These are phyloP conservation scores for Netelia melanura DNA, from an alignment of 2,888 invertebrate species.

Conservation along the genomic window DNA sequence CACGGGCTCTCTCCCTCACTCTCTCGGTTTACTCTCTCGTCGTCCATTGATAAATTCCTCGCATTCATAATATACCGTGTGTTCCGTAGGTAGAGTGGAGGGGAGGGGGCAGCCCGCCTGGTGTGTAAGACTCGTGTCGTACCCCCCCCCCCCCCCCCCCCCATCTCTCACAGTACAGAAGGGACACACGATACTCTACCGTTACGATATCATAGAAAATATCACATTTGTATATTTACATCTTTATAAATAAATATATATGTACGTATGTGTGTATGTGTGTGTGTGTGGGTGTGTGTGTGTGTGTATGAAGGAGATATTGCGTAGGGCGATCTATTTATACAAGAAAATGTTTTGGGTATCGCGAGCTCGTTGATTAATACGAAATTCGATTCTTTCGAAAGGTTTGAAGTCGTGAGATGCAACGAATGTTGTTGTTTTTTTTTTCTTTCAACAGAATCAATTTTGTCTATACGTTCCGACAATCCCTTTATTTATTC, in stretches of 20 bases:
- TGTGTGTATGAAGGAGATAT: background rate
- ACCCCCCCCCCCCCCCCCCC: background rate
- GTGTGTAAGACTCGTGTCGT: constrained; percentile 62
- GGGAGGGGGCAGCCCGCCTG: constrained; percentile 56
- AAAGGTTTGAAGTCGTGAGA: background rate
- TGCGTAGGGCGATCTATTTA: constrained; percentile 24
- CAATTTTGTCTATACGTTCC: background rate
- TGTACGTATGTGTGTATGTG: background rate
- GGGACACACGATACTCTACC: constrained; percentile 80
- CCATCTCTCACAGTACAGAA: constrained; percentile 41
- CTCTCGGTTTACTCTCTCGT: constrained; percentile 57
- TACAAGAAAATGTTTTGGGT: constrained; percentile 30
- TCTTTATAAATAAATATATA: constrained; percentile 3
- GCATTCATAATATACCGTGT: constrained; percentile 80
- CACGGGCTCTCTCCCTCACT: constrained; percentile 74
- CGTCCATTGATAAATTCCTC: constrained; percentile 84
- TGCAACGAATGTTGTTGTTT: background rate
- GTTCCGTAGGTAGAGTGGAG: constrained; percentile 7
- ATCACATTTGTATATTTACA: constrained; percentile 33
- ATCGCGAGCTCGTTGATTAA: constrained; percentile 1
- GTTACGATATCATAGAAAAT: constrained; percentile 71
- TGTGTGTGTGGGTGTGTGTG: background rate
- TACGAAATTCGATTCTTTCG: constrained; percentile 42
- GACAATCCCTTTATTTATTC: background rate
- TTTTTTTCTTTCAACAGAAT: background rate